phyloP scores from a whole-genome alignment of 2,797 vertebrate genomes.

The Fistularia tabacaria region DNA sequence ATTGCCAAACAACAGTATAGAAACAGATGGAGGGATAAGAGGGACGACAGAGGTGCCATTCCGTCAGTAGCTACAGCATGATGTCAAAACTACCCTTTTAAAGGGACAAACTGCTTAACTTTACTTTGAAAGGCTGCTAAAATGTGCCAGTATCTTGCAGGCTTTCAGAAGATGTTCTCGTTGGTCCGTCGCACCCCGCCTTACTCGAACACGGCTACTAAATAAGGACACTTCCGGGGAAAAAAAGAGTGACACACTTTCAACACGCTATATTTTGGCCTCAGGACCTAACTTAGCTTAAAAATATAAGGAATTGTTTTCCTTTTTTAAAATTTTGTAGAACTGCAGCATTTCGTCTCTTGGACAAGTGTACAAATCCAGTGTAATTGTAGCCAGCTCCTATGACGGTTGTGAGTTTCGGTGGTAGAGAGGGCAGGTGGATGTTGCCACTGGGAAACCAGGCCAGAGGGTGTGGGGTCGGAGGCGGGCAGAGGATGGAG shows the following conservation, averaged over 20 bases:
- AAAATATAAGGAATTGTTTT: slow-evolving; percentile 20
- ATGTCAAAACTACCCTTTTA: too few relatives aligned
- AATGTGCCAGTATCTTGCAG: slow-evolving; percentile 21
- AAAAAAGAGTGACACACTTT: not conserved
- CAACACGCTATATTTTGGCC: slow-evolving; percentile 23
- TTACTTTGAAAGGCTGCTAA: slow-evolving; percentile 1
- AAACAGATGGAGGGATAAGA: too few relatives aligned
- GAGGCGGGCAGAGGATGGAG: slow-evolving; percentile 50
- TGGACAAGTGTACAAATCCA: slow-evolving; percentile 37
- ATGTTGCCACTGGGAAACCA: slow-evolving; percentile 24
- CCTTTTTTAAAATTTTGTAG: slow-evolving; percentile 34
- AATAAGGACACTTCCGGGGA: not conserved
- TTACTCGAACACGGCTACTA: slow-evolving; percentile 1
- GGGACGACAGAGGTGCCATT: too few relatives aligned
- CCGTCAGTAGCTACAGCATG: too few relatives aligned
- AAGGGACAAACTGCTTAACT: too few relatives aligned
- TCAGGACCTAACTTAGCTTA: slow-evolving; percentile 13
- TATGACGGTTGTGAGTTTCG: slow-evolving; percentile 48
- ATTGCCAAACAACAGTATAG: too few relatives aligned
- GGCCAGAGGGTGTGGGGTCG: slow-evolving; percentile 31
- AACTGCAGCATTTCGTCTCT: slow-evolving; percentile 41
- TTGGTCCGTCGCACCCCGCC: slow-evolving; percentile 1
- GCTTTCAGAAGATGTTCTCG: slow-evolving; percentile 16
- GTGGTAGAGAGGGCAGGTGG: slow-evolving; percentile 25
- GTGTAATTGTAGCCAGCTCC: slow-evolving; percentile 51